Percentiles rank a stretch among this genome's conserved stretches.
phyloP scores from a whole-genome alignment of 2,888 invertebrate genomes.

The Cerceris ruficornis region DNA sequence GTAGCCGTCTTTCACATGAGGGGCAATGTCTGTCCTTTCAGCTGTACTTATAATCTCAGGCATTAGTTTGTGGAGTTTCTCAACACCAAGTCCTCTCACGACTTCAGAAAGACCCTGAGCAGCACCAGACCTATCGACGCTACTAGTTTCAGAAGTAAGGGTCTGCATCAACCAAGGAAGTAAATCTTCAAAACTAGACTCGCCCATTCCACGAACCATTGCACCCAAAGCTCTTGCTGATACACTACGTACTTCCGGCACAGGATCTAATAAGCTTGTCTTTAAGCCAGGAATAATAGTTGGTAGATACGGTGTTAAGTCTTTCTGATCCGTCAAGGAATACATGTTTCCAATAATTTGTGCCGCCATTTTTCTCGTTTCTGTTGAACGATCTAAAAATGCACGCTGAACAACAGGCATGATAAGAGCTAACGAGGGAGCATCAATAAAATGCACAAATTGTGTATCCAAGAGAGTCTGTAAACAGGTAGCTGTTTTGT shows the following conservation, averaged over 20 bases:
- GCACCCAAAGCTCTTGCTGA: constrained; percentile 98
- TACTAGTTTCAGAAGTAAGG: constrained; percentile 95
- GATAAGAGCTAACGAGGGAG: constrained; percentile 98
- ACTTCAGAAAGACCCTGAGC: constrained; percentile 99
- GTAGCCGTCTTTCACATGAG: constrained; percentile 99
- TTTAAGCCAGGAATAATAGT: constrained; percentile 98
- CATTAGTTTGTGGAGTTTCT: constrained; percentile 98
- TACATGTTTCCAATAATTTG: constrained; percentile 99
- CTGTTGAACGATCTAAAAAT: constrained; percentile 98
- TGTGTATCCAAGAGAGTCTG: constrained; percentile 96
- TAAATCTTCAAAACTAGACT: constrained; percentile 96
- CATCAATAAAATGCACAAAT: constrained; percentile 99
- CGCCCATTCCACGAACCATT: constrained; percentile 99
- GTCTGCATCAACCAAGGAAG: constrained; percentile 99
- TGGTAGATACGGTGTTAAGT: constrained; percentile 96
- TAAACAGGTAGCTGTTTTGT: constrained; percentile 96
- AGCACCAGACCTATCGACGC: constrained; percentile 97
- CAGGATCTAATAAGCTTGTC: constrained; percentile 97
- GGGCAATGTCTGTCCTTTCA: constrained; percentile 95
- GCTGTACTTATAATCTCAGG: constrained; percentile 98
- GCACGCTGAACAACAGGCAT: constrained; percentile 99
- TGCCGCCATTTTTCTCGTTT: constrained; percentile 99
- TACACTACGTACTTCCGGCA: constrained; percentile 97
- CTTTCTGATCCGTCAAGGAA: constrained; percentile 99
- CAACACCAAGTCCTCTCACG: constrained; percentile 96